Base-by-base conservation (phyloP, 2,113 vertebrate species). In the Caretta caretta region DNA sequence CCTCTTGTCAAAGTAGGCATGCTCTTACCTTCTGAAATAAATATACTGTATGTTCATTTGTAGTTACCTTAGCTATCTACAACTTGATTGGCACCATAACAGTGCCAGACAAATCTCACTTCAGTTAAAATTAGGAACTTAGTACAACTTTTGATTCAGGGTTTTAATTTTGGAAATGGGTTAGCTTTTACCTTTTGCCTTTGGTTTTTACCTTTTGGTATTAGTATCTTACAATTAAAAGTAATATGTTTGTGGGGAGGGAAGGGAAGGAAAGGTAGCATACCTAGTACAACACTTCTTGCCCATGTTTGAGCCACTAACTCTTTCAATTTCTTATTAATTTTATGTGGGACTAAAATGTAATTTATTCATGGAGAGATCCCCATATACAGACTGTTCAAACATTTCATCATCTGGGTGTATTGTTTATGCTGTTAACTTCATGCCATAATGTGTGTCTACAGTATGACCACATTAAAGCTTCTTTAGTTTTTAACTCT, bases 241-340 rank as follows among this genome's bases (percentile, higher is more conserved):
- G 7, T 69, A n/a, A n/a, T 62, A 13, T 17, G 62, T 35, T 6
- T 35, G 62, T 42, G 2, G n/a, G 19, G 88, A 69, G 16, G n/a
- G 31, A 88, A 14, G 76, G 1, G 49, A 1, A 2, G 3, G 56
- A 75, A 48, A 11, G 24, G 2, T 65, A 25, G 1, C 84, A 31
- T 5, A 10, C 0, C 24, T 65, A 35, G 59, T 2, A 31, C 11
- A 76, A 16, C 0, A 10, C 35, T 84, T 35, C 35, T 65, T 20
- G 46, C 46, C 0, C 1, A 2, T 81, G 6, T 1, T 10, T 1
- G 4, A 24, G 49, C 6, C 10, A 2, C 31, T 29, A 2, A 50
- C 0, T 24, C 49, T 24, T 42, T 54, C 24, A 4, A 9, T 56
- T 82, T 81, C 17, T 8, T 22, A 51, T 46, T n/a, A 76, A 5